Evolutionary conservation across 2,888 invertebrate genomes (phyloP), one percentile per base, ranked within the genome.

Genomic region (Linyphia triangularis): DNA sequence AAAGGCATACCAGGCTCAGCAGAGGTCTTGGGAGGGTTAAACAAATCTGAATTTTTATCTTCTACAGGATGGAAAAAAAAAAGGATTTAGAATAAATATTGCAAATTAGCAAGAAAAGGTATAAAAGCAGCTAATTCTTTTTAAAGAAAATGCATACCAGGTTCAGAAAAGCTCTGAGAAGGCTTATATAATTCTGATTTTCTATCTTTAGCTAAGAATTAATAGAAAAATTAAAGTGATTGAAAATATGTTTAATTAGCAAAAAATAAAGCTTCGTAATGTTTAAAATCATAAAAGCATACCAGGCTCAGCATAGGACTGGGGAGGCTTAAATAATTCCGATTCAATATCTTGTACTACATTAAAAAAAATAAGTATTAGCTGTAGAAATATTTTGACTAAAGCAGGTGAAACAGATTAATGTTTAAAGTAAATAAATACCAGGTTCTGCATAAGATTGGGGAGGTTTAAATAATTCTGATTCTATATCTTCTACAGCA

Each of bases 381-480:
- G n/a, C n/a, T 51, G 5, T 1, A 10, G 1, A 61, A 7, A 6
- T 3, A 13, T 10, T 24, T 24, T 61, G 10, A 61, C 6, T 22
- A 10, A 6, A 19, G 22, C 1, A 69, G 10, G 24, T 40, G 43
- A 70, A 40, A 30, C 13, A 2, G 1, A 30, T 6, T n/a, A 37
- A 43, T 4, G 3, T 43, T 57, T 10, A 30, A 51, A 7, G 7
- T 6, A 61, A 5, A 43, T 4, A 13, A 69, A 33, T 65, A 84
- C 89, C 72, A 37, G 85, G 81, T 70, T 85, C 79, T 22, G 33
- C 65, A 75, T 75, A 78, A 61, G 10, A 61, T 37, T 77, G 67
- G 24, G 72, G 85, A 13, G 79, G 85, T 51, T 70, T 85, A 26
- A 85, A 81, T 43, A 79, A 59, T 63, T 81, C 85, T 28, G 85